Conservation (phyloP, 2,113 vertebrate species). For the Cygnus atratus region DNA sequence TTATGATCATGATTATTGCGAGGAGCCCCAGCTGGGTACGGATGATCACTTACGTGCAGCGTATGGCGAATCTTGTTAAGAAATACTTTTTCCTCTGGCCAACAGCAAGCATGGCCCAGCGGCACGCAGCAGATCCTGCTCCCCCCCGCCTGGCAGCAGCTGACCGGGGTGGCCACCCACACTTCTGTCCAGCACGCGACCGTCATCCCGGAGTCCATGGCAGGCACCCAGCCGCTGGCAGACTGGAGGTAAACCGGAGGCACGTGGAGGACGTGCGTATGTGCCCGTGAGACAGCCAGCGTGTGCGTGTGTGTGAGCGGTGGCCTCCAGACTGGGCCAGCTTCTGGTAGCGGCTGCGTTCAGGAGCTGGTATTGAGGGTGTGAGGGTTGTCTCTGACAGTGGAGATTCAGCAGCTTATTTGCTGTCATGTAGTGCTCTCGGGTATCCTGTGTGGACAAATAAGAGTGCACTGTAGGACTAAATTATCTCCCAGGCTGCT, state of each 20-base stretch:
- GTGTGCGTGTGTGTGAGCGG: neutral
- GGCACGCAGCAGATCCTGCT: slow-evolving; percentile 97
- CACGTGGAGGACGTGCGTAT: neutral
- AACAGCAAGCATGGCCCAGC: slow-evolving; percentile 95
- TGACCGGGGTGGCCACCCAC: slow-evolving; percentile 88
- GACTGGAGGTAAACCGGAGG: slow-evolving; percentile 91
- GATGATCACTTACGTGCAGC: rapidly evolving
- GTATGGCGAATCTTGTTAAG: neutral
- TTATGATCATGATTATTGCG: rapidly evolving
- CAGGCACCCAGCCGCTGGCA: slow-evolving; percentile 88
- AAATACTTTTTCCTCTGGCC: neutral
- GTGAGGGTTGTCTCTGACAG: neutral
- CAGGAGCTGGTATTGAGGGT: too few relatives aligned
- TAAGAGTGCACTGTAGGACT: neutral
- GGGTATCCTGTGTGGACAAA: neutral
- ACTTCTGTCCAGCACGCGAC: slow-evolving; percentile 95
- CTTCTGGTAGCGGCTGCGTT: neutral
- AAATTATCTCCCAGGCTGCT: neutral
- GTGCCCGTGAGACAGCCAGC: neutral
- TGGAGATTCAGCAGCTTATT: neutral
- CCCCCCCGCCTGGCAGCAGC: slow-evolving; percentile 96
- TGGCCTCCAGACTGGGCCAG: neutral
- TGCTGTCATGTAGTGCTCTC: neutral
- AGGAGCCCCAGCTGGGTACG: neutral
- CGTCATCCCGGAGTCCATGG: slow-evolving; percentile 95